phyloP scores from a whole-genome alignment of 2,113 vertebrate species.

The Otocyon megalotis region DNA sequence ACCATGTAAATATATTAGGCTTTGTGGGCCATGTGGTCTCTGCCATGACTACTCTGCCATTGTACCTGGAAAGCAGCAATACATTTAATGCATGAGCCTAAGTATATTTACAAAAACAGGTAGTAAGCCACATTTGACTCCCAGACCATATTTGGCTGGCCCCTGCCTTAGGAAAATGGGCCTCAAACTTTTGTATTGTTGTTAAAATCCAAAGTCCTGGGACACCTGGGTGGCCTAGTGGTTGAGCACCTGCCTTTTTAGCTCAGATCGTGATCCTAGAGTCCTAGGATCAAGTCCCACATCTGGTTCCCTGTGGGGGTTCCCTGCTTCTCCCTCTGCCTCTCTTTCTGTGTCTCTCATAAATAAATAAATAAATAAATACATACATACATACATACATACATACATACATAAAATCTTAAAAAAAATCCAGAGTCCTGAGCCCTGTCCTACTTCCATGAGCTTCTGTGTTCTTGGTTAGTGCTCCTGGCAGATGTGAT shows the following conservation, averaged over 20 bases:
- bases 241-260: too few relatives aligned
- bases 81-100: not conserved
- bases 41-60: not conserved
- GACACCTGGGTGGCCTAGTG: too few relatives aligned
- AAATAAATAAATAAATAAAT: too few relatives aligned
- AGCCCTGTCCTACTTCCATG: not conserved
- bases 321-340: too few relatives aligned
- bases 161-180: not conserved
- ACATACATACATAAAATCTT: too few relatives aligned
- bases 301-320: too few relatives aligned
- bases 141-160: not conserved
- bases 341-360: too few relatives aligned
- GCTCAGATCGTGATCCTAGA: too few relatives aligned
- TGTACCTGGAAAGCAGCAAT: not conserved
- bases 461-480: not conserved
- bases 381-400: too few relatives aligned
- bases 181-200: not conserved
- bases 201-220: not conserved
- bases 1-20: not conserved
- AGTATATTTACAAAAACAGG: not conserved
- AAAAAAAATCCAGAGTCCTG: not conserved
- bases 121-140: not conserved
- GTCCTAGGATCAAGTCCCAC: too few relatives aligned
- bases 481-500: not conserved
- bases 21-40: not conserved